Evolutionary conservation across 2,888 invertebrate genomes (phyloP).

Genomic region (Caenorhabditis sinica): DNA sequence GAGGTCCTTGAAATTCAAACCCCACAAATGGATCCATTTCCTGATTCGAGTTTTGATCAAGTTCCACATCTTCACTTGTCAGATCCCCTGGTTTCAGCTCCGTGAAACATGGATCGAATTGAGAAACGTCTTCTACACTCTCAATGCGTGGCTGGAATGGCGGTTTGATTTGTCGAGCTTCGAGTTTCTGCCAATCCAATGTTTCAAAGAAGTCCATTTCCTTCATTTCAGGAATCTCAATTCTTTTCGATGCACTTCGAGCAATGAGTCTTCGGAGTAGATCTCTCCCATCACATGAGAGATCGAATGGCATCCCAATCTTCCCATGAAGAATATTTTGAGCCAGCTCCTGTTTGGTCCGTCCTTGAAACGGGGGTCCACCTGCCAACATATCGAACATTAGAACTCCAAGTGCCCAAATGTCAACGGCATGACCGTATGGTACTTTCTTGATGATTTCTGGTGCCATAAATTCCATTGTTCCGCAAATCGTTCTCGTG

Average conservation of each 20-base stretch:
- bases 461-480: conserved; percentile 41
- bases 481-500: conserved; percentile 38
- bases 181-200: conserved; percentile 19
- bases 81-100: neutral
- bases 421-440: conserved; percentile 21
- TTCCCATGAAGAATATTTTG: conserved; percentile 8
- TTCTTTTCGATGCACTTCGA: neutral
- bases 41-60: neutral
- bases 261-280: conserved; percentile 7
- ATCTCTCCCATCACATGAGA: neutral
- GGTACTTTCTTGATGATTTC: conserved; percentile 9
- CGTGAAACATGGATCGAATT: conserved; percentile 12
- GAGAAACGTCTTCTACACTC: conserved; percentile 14
- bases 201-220: conserved; percentile 3
- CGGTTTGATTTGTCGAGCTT: neutral
- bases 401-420: conserved; percentile 34
- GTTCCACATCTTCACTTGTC: neutral
- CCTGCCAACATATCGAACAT: conserved; percentile 42
- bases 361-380: conserved; percentile 23
- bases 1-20: neutral
- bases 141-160: conserved; percentile 13
- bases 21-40: neutral
- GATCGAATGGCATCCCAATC: neutral
- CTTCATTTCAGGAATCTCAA: conserved; percentile 9
- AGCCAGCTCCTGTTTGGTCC: neutral